A percentile compares a stretch with the other conserved stretches of the same genome.
These are phyloP conservation scores for Lepidonotus clava DNA, from an alignment of 2,888 invertebrate genomes.

Conservation along the genomic window DNA sequence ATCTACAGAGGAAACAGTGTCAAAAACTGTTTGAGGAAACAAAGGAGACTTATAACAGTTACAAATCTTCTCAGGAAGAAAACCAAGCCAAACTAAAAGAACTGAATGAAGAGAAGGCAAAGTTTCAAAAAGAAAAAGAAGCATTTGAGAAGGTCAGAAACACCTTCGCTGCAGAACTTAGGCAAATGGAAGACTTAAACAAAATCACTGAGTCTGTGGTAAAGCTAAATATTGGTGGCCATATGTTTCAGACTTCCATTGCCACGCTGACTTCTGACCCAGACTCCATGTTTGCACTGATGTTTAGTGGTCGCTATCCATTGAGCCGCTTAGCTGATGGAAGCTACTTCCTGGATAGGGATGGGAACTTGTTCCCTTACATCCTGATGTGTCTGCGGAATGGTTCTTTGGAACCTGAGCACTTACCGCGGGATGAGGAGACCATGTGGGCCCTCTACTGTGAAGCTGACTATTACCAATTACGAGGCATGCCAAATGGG, in stretches of 20 bases:
- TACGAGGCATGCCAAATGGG: constrained; percentile 27
- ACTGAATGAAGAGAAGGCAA: not conserved
- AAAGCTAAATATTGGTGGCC: constrained; percentile 68
- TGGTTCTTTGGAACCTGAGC: constrained; percentile 67
- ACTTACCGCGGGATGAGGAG: constrained; percentile 58
- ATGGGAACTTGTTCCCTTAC: constrained; percentile 68
- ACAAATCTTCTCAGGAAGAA: too few relatives aligned
- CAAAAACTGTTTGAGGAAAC: too few relatives aligned
- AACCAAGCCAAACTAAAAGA: too few relatives aligned
- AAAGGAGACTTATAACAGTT: too few relatives aligned
- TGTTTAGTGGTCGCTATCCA: constrained; percentile 66
- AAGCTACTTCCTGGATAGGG: constrained; percentile 66
- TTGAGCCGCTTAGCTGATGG: constrained; percentile 58
- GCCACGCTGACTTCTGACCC: constrained; percentile 66
- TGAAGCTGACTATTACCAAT: constrained; percentile 64
- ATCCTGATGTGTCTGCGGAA: constrained; percentile 75
- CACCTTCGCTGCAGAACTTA: not conserved
- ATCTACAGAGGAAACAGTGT: too few relatives aligned
- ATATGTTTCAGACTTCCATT: constrained; percentile 66
- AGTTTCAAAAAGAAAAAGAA: not conserved
- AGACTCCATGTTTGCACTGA: constrained; percentile 66
- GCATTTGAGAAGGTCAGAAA: not conserved
- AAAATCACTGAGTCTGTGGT: constrained; percentile 65
- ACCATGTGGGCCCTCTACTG: constrained; percentile 61
- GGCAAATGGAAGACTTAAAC: constrained; percentile 48